Percentiles rank a stretch among this genome's conserved stretches.
Conservation (phyloP, 35 echinoderm and acorn worm genomes). For the Lytechinus pictus region DNA sequence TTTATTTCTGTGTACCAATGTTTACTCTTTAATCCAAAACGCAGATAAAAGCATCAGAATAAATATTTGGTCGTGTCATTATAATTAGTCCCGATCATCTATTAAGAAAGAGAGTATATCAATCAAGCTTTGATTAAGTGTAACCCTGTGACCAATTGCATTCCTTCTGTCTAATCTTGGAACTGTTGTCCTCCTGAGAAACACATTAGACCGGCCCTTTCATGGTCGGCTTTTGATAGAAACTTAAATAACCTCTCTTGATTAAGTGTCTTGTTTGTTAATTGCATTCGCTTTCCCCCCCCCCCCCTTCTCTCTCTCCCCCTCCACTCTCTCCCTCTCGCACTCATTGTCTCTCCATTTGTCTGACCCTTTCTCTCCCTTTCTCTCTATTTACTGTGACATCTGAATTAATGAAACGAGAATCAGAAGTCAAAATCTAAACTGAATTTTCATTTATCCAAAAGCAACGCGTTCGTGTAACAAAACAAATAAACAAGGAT, state of each 20-base stretch:
- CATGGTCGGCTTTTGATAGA: not conserved
- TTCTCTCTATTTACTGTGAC: too few relatives aligned
- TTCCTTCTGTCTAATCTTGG: not conserved
- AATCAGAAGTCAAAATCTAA: not conserved
- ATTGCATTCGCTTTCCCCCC: not conserved
- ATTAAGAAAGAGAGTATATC: not conserved
- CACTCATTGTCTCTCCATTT: too few relatives aligned
- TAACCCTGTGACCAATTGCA: not conserved
- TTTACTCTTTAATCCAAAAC: not conserved
- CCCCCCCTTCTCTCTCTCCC: not conserved
- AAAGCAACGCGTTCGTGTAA: too few relatives aligned
- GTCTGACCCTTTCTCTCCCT: too few relatives aligned
- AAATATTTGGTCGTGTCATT: not conserved
- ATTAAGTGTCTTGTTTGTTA: not conserved
- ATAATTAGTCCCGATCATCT: not conserved
- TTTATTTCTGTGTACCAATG: not conserved
- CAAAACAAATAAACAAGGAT: too few relatives aligned
- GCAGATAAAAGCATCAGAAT: not conserved
- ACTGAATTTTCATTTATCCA: too few relatives aligned
- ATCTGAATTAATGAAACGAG: not conserved
- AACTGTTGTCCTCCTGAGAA: not conserved
- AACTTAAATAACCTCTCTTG: not conserved
- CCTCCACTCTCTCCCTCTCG: too few relatives aligned
- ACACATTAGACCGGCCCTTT: not conserved
- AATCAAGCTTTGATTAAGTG: constrained; percentile 5